Base-by-base conservation (phyloP, 2,113 vertebrate species). In the Nibea coibor region DNA sequence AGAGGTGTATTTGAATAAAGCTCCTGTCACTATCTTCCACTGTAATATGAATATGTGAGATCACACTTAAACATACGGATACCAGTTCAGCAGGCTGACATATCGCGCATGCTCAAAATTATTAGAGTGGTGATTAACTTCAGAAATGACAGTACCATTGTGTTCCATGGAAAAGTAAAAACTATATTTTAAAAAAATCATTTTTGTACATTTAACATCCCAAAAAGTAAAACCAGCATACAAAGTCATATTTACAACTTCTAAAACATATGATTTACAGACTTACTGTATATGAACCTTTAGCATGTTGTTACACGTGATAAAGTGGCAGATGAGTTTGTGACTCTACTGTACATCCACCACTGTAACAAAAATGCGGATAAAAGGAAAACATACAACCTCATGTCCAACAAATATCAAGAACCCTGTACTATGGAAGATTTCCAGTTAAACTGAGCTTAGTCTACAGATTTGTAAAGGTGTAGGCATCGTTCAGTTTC, bases 1-100 rank as follows among this genome's bases (percentile, higher is more conserved):
- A 54, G 83, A 75, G 89, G 81, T 68, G 17, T 4, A 62, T 64
- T 62, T 57, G 42, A 65, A 57, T 56, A 42, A 16, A 39, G 26
- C n/a, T 14, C 19, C 5, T 20, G 24, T 42, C 45, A 15, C 14
- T 4, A 1, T 74, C 22, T 26, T 39, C 10, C 8, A 64, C 16
- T 43, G 8, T 1, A 63, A 10, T 31, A 59, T n/a, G 3, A 4
- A 35, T 35, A 61, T n/a, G 39, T 14, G 39, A 43, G 19, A 12
- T 43, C 35, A 24, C 20, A 56, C 12, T 68, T 39, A 39, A 39
- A 39, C 35, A 9, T 8, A 39, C 8, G 35, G 35, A 39, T 39
- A 39, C 35, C 35, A 39, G 35, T 1, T 39, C 35, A 31, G 31
- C 31, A 31, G 31, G 5, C 31, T 31, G 31, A 31, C 31, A 39